Evolutionary conservation across 1,140 invertebrate species (phyloP).

Genomic region (Cardiocondyla obscurior): DNA sequence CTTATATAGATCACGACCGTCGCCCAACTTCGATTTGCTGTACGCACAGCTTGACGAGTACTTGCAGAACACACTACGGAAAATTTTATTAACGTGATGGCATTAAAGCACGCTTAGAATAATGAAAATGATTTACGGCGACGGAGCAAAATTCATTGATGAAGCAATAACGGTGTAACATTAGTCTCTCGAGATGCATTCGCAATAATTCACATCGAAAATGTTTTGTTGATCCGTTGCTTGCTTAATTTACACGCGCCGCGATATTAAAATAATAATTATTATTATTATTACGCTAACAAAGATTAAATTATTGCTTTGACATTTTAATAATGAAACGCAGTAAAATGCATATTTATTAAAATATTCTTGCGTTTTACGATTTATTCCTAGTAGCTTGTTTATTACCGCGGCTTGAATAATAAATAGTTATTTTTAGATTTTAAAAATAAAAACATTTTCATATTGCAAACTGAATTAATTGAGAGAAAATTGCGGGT

Average conservation of each 20-base stretch:
- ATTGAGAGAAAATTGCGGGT: neutral
- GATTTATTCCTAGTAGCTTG: neutral
- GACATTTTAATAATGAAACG: neutral
- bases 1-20: neutral
- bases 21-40: neutral
- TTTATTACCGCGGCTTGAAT: neutral
- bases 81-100: neutral
- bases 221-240: neutral
- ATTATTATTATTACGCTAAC: neutral
- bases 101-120: neutral
- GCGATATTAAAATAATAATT: neutral
- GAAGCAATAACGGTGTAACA: neutral
- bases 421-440: slow-evolving; percentile 7
- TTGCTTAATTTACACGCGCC: neutral
- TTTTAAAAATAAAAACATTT: neutral
- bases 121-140: neutral
- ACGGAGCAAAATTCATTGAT: neutral
- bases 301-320: slow-evolving; percentile 32
- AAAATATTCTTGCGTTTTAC: neutral
- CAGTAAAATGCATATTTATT: neutral
- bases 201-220: slow-evolving; percentile 24
- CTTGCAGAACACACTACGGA: neutral
- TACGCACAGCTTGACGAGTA: neutral
- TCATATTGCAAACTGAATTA: neutral
- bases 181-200: neutral